Conservation (phyloP, 2,888 invertebrate genomes). For the Yponomeuta malinellus region DNA sequence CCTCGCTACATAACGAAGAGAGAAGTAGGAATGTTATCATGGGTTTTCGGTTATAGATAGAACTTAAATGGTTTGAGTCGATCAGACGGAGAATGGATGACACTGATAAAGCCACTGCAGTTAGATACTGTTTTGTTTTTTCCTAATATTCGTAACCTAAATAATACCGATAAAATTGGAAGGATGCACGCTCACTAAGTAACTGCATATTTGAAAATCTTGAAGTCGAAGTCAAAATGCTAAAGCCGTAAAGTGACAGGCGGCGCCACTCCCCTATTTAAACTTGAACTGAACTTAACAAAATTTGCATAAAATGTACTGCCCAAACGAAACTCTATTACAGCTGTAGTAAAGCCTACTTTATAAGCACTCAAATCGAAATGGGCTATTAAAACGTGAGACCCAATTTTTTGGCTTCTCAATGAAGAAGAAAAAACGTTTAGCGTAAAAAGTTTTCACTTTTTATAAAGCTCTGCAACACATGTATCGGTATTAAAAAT, state of each 20-base stretch:
- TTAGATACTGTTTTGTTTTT: too few relatives aligned
- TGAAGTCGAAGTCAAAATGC: neutral
- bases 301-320: constrained; percentile 67
- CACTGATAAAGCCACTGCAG: too few relatives aligned
- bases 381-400: constrained; percentile 57
- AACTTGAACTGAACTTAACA: constrained; percentile 40
- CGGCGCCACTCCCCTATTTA: constrained; percentile 40
- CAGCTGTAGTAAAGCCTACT: constrained; percentile 44
- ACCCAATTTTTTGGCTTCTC: constrained; percentile 38
- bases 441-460: neutral
- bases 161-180: too few relatives aligned
- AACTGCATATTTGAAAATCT: neutral
- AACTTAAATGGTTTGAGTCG: neutral
- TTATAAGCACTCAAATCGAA: constrained; percentile 65
- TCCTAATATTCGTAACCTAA: too few relatives aligned
- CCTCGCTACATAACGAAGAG: neutral
- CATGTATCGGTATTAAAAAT: constrained; percentile 4
- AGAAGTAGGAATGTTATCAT: neutral
- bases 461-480: neutral
- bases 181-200: too few relatives aligned
- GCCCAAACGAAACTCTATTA: constrained; percentile 37
- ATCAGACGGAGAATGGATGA: neutral
- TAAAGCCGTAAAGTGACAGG: constrained; percentile 47
- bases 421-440: neutral
- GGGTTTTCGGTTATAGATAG: too few relatives aligned